A percentile compares a stretch with the other conserved stretches of the same genome.
These are phyloP conservation scores for Pipistrellus pygmaeus DNA, from an alignment of 2,797 vertebrate species.

Conservation along the genomic window DNA sequence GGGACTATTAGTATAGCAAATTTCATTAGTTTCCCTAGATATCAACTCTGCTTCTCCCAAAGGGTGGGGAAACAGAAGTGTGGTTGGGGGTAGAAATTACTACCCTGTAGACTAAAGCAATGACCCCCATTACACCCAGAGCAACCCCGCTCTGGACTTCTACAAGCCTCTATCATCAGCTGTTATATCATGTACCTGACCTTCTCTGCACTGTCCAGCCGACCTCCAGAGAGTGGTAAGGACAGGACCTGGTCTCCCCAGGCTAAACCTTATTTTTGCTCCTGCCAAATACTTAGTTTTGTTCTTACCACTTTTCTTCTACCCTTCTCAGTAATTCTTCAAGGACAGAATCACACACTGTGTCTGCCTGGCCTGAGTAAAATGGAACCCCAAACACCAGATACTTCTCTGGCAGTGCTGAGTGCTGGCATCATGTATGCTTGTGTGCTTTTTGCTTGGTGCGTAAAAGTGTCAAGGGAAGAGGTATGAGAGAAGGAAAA, in stretches of 20 bases:
- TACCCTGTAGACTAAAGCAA: slow-evolving; percentile 7
- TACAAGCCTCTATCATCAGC: slow-evolving; percentile 97
- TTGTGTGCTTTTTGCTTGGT: slow-evolving; percentile 97
- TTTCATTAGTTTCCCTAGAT: slow-evolving; percentile 13
- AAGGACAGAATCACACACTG: slow-evolving; percentile 94
- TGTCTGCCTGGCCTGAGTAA: slow-evolving; percentile 91
- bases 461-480: slow-evolving; percentile 69
- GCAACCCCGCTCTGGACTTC: slow-evolving; percentile 93
- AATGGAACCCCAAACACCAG: slow-evolving; percentile 90
- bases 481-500: background rate
- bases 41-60: slow-evolving; percentile 22
- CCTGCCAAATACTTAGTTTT: slow-evolving; percentile 32
- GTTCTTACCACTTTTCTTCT: slow-evolving; percentile 52
- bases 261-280: background rate
- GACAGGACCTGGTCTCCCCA: background rate
- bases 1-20: background rate
- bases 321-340: slow-evolving; percentile 90
- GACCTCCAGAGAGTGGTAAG: slow-evolving; percentile 94
- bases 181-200: slow-evolving; percentile 98
- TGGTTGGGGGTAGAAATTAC: background rate
- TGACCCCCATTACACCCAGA: slow-evolving; percentile 85
- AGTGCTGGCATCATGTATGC: slow-evolving; percentile 95
- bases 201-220: slow-evolving; percentile 94
- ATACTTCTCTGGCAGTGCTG: slow-evolving; percentile 92
- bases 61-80: background rate